Conservation (phyloP, 2,797 vertebrate species). For the Gouania willdenowi region DNA sequence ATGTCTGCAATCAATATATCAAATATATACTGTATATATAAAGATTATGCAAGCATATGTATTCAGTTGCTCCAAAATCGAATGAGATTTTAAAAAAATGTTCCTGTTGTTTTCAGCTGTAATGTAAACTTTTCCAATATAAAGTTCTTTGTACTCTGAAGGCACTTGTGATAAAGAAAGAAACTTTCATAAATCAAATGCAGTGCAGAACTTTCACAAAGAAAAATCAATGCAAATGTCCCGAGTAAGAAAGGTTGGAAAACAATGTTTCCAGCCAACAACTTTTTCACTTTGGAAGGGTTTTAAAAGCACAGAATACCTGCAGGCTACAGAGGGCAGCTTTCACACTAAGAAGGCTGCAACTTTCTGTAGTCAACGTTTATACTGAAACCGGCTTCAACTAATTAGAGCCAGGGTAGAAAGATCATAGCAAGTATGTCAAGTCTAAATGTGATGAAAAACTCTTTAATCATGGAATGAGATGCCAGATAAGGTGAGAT, state of each 20-base stretch:
- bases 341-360: slow-evolving; percentile 12
- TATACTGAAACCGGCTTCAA: slow-evolving; percentile 15
- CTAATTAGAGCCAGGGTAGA: slow-evolving; percentile 11
- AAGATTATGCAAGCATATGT: background rate
- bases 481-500: too few species aligned
- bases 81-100: background rate
- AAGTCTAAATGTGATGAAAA: background rate
- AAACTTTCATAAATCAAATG: background rate
- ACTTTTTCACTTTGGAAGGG: slow-evolving; percentile 7
- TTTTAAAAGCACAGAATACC: background rate
- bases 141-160: background rate
- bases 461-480: background rate
- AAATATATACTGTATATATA: too few species aligned
- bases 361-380: slow-evolving; percentile 33
- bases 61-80: background rate
- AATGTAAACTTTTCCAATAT: too few species aligned
- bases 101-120: background rate
- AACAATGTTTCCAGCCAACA: too few species aligned
- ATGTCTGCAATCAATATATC: too few species aligned
- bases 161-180: background rate
- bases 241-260: background rate
- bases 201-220: background rate
- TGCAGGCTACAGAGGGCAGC: background rate
- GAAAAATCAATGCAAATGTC: slow-evolving; percentile 5
- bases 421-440: slow-evolving; percentile 6